These are phyloP conservation scores for Protosalanx chinensis DNA, from an alignment of 2,797 vertebrate genomes.

Conservation along the genomic window DNA sequence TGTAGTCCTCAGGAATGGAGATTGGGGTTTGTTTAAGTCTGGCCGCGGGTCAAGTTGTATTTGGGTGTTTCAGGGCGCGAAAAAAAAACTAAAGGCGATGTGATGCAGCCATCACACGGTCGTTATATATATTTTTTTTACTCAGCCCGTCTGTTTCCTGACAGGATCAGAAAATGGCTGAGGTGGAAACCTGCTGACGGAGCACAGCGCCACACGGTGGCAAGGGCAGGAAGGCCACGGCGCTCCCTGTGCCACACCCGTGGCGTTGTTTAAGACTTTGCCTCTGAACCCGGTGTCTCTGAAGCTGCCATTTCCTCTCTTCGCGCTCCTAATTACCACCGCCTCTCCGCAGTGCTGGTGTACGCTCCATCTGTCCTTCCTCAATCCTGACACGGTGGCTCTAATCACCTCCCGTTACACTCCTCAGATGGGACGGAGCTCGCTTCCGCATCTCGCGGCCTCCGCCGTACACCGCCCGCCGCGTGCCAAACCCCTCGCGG, in stretches of 20 bases:
- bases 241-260: slow-evolving; percentile 61
- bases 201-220: slow-evolving; percentile 64
- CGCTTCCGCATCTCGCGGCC: slow-evolving; percentile 64
- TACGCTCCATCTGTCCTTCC: slow-evolving; percentile 81
- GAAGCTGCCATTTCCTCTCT: slow-evolving; percentile 68
- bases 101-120: background rate
- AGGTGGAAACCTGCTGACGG: slow-evolving; percentile 61
- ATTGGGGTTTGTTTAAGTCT: background rate
- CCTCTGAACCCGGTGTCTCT: slow-evolving; percentile 66
- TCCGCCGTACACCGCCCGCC: slow-evolving; percentile 59
- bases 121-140: too few relatives aligned
- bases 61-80: too few relatives aligned
- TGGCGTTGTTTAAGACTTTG: slow-evolving; percentile 64
- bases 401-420: slow-evolving; percentile 74
- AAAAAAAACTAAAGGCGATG: background rate
- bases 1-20: background rate
- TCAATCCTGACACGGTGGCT: slow-evolving; percentile 67
- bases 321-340: slow-evolving; percentile 77
- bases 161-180: background rate
- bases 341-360: slow-evolving; percentile 74
- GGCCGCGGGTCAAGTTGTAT: too few relatives aligned
- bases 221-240: slow-evolving; percentile 65
- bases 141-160: background rate
- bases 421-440: slow-evolving; percentile 62
- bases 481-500: slow-evolving; percentile 66